phyloP scores from a whole-genome alignment of 2,888 invertebrate species.

The Acanthosepion esculentum region DNA sequence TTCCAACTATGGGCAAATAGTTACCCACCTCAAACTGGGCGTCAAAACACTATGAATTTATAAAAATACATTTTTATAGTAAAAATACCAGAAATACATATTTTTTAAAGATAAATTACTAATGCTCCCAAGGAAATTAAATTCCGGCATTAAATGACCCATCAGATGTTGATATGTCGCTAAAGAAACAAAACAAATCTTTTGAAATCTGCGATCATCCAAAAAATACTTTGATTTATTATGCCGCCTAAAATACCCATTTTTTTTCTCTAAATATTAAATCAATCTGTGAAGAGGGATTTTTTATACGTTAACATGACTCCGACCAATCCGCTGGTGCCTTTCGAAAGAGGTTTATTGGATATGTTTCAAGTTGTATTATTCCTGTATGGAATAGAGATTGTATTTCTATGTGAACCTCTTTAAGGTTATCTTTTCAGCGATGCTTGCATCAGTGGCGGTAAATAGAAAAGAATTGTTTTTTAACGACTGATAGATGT shows the following conservation, averaged over 20 bases:
- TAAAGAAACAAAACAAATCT: too few species aligned
- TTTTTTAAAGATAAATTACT: too few species aligned
- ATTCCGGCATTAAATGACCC: too few species aligned
- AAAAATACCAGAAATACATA: too few species aligned
- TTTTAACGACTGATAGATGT: neutral
- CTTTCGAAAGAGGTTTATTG: neutral
- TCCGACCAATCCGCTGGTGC: neutral
- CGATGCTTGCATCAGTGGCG: neutral
- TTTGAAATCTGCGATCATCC: too few species aligned
- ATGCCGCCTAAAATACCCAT: neutral
- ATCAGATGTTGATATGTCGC: too few species aligned
- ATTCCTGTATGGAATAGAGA: neutral
- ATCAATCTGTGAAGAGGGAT: neutral
- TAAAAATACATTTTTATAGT: too few species aligned
- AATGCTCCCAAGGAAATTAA: too few species aligned
- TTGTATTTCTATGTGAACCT: neutral
- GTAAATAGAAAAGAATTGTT: neutral
- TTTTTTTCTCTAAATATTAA: neutral
- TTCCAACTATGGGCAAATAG: too few species aligned
- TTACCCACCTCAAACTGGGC: too few species aligned
- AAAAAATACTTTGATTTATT: too few species aligned
- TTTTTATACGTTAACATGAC: neutral
- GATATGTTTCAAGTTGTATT: neutral
- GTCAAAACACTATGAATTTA: too few species aligned
- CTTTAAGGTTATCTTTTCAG: neutral